Base-by-base conservation (phyloP, 2,888 invertebrate species). In the Elgonia sp. region DNA sequence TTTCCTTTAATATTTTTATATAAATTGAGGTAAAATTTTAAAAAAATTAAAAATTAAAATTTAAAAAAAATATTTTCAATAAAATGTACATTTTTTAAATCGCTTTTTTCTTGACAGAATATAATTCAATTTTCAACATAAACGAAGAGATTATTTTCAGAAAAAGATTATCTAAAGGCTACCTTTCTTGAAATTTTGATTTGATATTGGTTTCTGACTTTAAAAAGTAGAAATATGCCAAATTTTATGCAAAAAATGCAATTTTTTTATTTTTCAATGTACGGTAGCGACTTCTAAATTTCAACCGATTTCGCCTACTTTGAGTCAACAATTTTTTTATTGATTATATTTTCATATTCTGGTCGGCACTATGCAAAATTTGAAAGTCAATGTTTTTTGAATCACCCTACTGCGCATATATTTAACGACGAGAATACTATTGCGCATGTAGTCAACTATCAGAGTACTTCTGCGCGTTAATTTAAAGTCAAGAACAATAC, bases 131-230 rank as follows among this genome's bases (percentile, higher is more conserved):
- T 46, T 46, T 46, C 46, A 46, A 46, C 46, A 46, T 16, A 46
- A 46, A 10, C 46, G 2, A 46, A 16, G 1, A 14, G 7, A 46
- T 16, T 16, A 14, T 5, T 46, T 46, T 46, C 16, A 46, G 50
- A 46, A 46, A 46, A 46, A 46, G 46, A 46, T 46, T 46, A 5
- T 46, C 46, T 16, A 46, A 46, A 46, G 46, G 46, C 46, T 46
- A 46, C 46, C 46, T 46, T 46, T 46, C 46, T 46, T 46, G 46
- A 46, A 46, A 46, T 46, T 46, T 46, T 46, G 46, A 46, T 46
- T 46, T 46, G 46, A 46, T 46, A 46, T 10, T 46, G 12, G 16
- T 46, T 46, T 46, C 46, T 46, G 10, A 46, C 46, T 16, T 46
- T 46, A 46, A 46, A 46, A 46, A 46, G 46, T 10, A 46, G 3